phyloP scores from a whole-genome alignment of 2,888 invertebrate genomes.

The Lydus trimaculatus region DNA sequence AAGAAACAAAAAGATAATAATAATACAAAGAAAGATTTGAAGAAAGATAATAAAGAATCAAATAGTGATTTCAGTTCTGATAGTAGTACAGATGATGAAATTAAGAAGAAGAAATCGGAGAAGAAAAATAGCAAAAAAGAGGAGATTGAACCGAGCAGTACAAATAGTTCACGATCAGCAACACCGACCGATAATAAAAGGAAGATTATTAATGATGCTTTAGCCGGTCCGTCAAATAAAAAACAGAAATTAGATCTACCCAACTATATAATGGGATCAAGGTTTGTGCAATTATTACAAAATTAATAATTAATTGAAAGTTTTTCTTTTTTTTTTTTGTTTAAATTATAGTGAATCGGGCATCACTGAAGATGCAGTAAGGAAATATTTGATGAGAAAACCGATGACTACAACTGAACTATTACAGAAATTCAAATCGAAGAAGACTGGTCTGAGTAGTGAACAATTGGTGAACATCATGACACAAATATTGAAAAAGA shows the following conservation, averaged over 20 bases:
- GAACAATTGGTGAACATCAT: conserved; percentile 92
- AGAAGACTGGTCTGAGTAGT: conserved; percentile 88
- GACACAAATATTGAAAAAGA: conserved; percentile 93
- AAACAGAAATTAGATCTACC: conserved; percentile 65
- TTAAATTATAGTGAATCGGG: conserved; percentile 78
- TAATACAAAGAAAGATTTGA: conserved; percentile 66
- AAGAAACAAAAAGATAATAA: conserved; percentile 66
- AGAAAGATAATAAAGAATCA: conserved; percentile 44
- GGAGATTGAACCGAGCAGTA: conserved; percentile 60
- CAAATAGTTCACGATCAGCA: conserved; percentile 65
- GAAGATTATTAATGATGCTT: conserved; percentile 58
- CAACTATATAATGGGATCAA: conserved; percentile 63
- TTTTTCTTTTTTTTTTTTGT: background rate
- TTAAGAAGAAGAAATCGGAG: conserved; percentile 65
- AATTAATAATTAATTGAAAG: conserved; percentile 14
- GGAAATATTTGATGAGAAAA: conserved; percentile 93
- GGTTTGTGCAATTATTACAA: conserved; percentile 44
- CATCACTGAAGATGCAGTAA: conserved; percentile 93
- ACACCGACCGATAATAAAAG: conserved; percentile 62
- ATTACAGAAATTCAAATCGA: conserved; percentile 93
- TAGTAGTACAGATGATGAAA: conserved; percentile 73
- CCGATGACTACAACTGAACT: conserved; percentile 98
- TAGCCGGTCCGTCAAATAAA: conserved; percentile 63
- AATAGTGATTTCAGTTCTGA: conserved; percentile 72
- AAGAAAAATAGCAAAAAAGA: conserved; percentile 60